A percentile compares a stretch with the other conserved stretches of the same genome.
phyloP scores from a whole-genome alignment of 2,888 invertebrate species.

The Agrilus cyanescens region DNA sequence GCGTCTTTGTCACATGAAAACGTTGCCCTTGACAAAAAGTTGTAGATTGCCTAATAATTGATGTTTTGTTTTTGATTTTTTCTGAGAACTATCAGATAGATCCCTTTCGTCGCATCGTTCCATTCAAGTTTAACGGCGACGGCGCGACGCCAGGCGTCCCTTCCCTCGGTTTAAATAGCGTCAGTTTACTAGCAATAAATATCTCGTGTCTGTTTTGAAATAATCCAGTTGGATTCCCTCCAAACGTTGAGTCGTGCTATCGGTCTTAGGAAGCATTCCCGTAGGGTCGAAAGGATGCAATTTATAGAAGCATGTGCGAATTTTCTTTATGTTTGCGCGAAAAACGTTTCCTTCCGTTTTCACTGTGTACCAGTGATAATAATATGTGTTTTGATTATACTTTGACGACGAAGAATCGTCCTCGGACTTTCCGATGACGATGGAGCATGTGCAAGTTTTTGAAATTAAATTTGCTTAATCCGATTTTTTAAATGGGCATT shows the following conservation, averaged over 20 bases:
- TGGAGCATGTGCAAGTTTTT: background rate
- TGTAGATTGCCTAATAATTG: too few species aligned
- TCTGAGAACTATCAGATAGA: too few species aligned
- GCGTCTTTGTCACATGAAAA: too few species aligned
- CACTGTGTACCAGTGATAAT: slow-evolving; percentile 16
- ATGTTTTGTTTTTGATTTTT: too few species aligned
- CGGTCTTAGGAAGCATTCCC: background rate
- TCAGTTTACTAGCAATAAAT: too few species aligned
- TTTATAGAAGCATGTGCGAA: slow-evolving; percentile 11
- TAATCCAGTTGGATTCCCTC: background rate
- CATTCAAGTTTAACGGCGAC: background rate
- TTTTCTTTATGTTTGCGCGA: slow-evolving; percentile 6
- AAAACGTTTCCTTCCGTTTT: slow-evolving; percentile 17
- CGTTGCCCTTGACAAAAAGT: too few species aligned
- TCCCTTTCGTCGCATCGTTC: too few species aligned
- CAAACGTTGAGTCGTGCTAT: background rate
- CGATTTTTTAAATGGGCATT: background rate
- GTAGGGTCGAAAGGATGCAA: slow-evolving; percentile 10
- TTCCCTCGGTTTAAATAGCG: too few species aligned
- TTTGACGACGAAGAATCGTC: slow-evolving; percentile 4
- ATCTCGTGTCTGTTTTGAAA: background rate
- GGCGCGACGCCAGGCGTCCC: slow-evolving; percentile 4
- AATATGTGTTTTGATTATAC: slow-evolving; percentile 13
- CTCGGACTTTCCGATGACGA: background rate
- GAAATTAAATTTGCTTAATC: background rate